These are phyloP conservation scores for Elgonia sp. DNA, from an alignment of 2,888 invertebrate genomes.

Conservation along the genomic window DNA sequence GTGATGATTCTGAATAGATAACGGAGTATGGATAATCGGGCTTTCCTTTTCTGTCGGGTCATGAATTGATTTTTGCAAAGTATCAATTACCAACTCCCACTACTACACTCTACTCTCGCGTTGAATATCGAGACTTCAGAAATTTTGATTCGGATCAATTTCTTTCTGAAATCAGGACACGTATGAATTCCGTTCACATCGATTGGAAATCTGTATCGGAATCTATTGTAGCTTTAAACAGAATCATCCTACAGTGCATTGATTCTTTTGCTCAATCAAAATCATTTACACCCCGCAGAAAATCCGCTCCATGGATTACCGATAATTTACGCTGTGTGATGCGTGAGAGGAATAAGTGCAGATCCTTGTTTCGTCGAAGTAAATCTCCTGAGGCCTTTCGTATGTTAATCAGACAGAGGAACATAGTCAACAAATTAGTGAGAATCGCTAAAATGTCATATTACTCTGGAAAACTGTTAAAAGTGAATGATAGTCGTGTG, in stretches of 20 bases:
- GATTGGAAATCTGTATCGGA: not conserved
- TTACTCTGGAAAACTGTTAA: not conserved
- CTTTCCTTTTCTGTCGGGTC: not conserved
- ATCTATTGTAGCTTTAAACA: not conserved
- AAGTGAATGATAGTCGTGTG: not conserved
- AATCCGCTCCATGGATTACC: not conserved
- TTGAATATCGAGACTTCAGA: not conserved
- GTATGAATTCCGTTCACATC: not conserved
- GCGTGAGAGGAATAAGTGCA: not conserved
- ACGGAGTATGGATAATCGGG: not conserved
- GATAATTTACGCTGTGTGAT: not conserved
- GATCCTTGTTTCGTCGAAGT: not conserved
- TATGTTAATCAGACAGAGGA: not conserved
- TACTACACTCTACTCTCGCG: not conserved
- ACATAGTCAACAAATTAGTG: not conserved
- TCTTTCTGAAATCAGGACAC: not conserved
- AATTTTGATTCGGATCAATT: not conserved
- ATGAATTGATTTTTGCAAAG: not conserved
- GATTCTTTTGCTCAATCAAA: not conserved
- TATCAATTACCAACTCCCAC: not conserved
- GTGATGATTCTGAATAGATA: too few relatives aligned
- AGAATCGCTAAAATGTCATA: not conserved
- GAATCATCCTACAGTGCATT: not conserved
- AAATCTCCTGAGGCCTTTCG: not conserved
- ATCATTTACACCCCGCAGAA: not conserved